phyloP scores from a whole-genome alignment of 1,140 invertebrate species.

The Polypedilum pembai region DNA sequence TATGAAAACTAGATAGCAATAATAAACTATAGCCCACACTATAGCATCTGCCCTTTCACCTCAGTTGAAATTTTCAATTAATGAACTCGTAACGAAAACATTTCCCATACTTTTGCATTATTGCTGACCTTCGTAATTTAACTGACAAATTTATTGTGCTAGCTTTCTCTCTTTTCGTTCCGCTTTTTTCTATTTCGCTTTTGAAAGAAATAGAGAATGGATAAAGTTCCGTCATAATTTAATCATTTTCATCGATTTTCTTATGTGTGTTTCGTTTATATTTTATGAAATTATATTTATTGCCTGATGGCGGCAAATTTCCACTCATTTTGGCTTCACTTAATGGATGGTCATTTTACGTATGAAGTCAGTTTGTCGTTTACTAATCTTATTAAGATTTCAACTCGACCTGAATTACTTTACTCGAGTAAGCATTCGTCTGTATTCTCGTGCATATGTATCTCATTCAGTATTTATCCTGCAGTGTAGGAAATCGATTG shows the following conservation, averaged over 20 bases:
- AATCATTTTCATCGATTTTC: background rate
- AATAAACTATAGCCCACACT: background rate
- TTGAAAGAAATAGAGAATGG: background rate
- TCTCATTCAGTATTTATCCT: background rate
- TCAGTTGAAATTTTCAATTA: too few species aligned
- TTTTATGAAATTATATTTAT: background rate
- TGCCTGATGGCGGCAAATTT: background rate
- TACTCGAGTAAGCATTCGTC: too few species aligned
- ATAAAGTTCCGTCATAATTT: background rate
- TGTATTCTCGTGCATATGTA: too few species aligned
- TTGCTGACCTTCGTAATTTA: background rate
- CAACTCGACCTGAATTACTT: slow-evolving; percentile 1
- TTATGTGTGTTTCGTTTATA: background rate
- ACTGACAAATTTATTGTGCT: background rate
- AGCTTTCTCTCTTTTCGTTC: too few species aligned
- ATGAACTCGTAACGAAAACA: too few species aligned
- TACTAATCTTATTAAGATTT: background rate
- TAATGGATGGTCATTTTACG: background rate
- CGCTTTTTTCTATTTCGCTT: too few species aligned
- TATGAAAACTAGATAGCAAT: background rate
- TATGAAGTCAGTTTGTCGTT: background rate
- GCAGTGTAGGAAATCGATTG: background rate
- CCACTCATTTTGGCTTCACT: background rate
- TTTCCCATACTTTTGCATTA: background rate
- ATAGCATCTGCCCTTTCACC: too few species aligned